Base-by-base conservation (phyloP, 2,797 vertebrate genomes). In the Cyprinella venusta region DNA sequence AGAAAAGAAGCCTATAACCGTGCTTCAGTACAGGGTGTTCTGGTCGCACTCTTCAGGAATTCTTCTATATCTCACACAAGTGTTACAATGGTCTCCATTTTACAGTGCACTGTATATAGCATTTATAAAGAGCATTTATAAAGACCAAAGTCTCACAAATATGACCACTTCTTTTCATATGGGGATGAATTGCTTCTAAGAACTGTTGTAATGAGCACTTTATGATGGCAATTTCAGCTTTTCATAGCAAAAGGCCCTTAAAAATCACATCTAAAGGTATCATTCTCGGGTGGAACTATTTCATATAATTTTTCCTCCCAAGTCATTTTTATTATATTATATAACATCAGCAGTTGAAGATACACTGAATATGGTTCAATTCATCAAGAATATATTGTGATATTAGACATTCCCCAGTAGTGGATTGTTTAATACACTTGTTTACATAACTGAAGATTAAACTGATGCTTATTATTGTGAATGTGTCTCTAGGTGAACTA, bases 401-500 rank as follows among this genome's bases (percentile, higher is more conserved):
- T 24, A 50, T 63, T 12, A 52, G 69, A 6, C 79, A 72, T 33
- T 50, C 16, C 24, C 2, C 18, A 42, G n/a, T 36, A 45, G 3
- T 70, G 64, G 26, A 36, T 56, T 61, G 24, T 68, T 33, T n/a
- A 33, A 56, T 76, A 42, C 18, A 67, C 6, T 16, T 30, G 2
- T 12, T 24, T 68, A 50, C 59, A 77, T 78, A 70, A 56, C 71
- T 59, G 38, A 18, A 69, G 74, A 56, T 56, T n/a, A 38, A 36
- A 68, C 48, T 64, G 33, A 19, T 24, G 48, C 40, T 21, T 38
- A 38, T 24, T 63, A 52, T 21, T 64, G 24, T 48, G 15, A n/a
- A 15, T 15, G 16, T 74, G 80, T 83, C 67, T 83, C 82, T 78
- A 69, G 26, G 81, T 63, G 75, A 78, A 70, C 13, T 77, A 70